Evolutionary conservation across 2,888 invertebrate species (phyloP), one percentile per base, ranked within the genome.

Genomic region (Patella ulyssiponensis): DNA sequence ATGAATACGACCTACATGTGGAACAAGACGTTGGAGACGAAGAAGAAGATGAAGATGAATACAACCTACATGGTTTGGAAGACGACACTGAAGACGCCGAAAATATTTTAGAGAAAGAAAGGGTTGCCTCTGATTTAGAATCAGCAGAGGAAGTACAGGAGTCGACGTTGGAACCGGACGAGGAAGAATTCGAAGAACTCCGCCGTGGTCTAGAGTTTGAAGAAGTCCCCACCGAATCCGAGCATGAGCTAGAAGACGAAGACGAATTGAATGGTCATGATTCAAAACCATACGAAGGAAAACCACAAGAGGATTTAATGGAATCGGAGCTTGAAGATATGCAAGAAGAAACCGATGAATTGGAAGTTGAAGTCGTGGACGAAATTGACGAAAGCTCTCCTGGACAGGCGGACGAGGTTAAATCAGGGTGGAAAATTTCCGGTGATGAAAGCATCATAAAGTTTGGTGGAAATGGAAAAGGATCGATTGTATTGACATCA

Each of bases 341-440:
- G 64, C 51, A 73, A 52, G 69, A 64, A 52, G 75, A 71, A 52
- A 58, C 76, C 23, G 71, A 71, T 76, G 71, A 76, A 27, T 69
- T 64, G 14, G 56, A 71, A n/a, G 56, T 20, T 74, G 75, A 77
- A 17, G 64, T 72, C 64, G 75, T 73, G 51, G 58, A 69, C 75
- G 74, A 74, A 23, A 74, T 76, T 27, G 75, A 74, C 51, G 77
- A 79, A 69, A 79, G 78, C 64, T 70, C 54, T 17, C 70, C 75
- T 77, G 77, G 54, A 20, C 54, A 53, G 71, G 17, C 70, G 71
- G 81, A 80, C 76, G 56, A 81, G 54, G 79, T 78, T 75, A 76
- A 82, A 73, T 80, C 81, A 27, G 79, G 79, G 74, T 80, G 79
- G 80, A 78, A 75, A 56, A 77, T 81, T 78, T 58, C 79, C 71